phyloP scores from a whole-genome alignment of 1,140 invertebrate species.

The Pissodes strobi region DNA sequence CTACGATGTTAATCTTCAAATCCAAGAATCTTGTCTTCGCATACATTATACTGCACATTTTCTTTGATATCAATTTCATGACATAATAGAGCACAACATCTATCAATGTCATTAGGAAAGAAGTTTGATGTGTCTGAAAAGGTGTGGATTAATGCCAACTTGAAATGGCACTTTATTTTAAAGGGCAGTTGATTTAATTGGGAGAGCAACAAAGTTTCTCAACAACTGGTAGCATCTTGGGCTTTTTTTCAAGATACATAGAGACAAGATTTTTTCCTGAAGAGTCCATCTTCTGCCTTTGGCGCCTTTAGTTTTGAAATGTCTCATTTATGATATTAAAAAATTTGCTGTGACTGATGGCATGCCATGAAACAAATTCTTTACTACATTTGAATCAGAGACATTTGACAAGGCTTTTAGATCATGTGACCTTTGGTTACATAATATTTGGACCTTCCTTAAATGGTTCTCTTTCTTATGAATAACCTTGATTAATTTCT shows the following conservation, averaged over 20 bases:
- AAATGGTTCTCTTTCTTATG: no score
- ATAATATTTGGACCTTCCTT: background rate
- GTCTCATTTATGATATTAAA: no score
- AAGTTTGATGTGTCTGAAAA: background rate
- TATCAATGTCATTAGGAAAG: no score
- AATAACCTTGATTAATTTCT: no score
- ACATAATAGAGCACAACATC: no score
- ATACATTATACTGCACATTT: no score
- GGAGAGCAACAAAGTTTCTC: background rate
- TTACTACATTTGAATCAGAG: no score
- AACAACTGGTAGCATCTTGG: no score
- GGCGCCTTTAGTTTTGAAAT: background rate
- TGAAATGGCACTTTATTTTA: background rate
- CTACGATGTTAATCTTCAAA: conserved; percentile 23
- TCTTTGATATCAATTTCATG: conserved; percentile 25
- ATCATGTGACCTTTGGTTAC: background rate
- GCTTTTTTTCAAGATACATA: background rate
- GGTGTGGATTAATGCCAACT: background rate
- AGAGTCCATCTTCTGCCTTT: conserved; percentile 7
- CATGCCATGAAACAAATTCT: no score
- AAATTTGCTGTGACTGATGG: conserved; percentile 8
- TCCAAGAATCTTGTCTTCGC: conserved; percentile 1
- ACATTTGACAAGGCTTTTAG: no score
- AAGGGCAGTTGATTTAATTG: background rate
- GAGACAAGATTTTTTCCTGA: conserved; percentile 5